These are phyloP conservation scores for Holothuria leucospilota DNA, from an alignment of 53 echinoderm and acorn worm species.

Conservation along the genomic window DNA sequence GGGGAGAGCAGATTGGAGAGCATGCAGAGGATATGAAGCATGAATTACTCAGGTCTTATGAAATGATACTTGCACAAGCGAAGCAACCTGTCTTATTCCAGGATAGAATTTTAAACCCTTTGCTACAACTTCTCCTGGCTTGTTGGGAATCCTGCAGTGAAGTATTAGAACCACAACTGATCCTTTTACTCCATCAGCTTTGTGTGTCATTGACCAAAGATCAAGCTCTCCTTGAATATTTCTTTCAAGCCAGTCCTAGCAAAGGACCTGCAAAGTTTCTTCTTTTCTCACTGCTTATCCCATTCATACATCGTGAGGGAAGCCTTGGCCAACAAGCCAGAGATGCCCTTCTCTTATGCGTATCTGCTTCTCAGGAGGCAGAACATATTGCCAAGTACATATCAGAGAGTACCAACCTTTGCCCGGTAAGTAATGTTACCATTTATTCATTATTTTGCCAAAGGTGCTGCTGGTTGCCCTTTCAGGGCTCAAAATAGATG, in stretches of 20 bases:
- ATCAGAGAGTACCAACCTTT: constrained; percentile 94
- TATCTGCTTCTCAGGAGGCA: constrained; percentile 85
- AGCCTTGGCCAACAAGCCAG: constrained; percentile 90
- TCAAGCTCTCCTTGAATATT: constrained; percentile 83
- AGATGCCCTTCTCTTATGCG: constrained; percentile 94
- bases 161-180: constrained; percentile 81
- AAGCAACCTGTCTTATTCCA: constrained; percentile 87
- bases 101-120: constrained; percentile 84
- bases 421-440: constrained; percentile 80
- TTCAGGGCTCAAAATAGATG: no score
- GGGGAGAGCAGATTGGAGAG: constrained; percentile 81
- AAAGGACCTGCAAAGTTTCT: constrained; percentile 99
- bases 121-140: constrained; percentile 79
- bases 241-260: constrained; percentile 99
- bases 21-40: constrained; percentile 83
- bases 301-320: constrained; percentile 94
- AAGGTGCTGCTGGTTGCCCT: no score
- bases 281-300: constrained; percentile 93
- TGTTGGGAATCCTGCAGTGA: constrained; percentile 83
- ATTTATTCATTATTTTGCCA: neutral
- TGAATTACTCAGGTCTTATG: constrained; percentile 83
- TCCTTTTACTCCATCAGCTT: constrained; percentile 88
- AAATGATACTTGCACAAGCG: constrained; percentile 84
- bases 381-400: constrained; percentile 92
- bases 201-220: constrained; percentile 92